phyloP scores from a whole-genome alignment of 2,888 invertebrate genomes.

The Deilephila porcellus region DNA sequence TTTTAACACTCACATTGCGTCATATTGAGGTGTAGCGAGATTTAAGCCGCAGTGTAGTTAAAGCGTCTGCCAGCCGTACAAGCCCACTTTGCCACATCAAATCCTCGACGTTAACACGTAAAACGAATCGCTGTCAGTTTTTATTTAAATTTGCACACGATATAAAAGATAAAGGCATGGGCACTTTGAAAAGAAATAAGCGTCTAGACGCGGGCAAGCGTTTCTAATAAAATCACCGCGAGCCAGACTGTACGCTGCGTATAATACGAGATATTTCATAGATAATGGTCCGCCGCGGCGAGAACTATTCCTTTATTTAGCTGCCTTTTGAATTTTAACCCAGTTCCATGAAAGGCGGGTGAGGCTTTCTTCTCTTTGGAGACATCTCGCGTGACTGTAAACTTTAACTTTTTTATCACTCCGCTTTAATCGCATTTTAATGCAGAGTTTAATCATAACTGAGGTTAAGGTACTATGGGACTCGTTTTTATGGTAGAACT shows the following conservation, averaged over 20 bases:
- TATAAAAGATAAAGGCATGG: constrained; percentile 20
- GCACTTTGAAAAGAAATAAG: constrained; percentile 24
- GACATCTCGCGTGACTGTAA: constrained; percentile 12
- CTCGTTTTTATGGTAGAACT: no score
- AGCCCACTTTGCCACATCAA: constrained; percentile 4
- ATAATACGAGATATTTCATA: constrained; percentile 53
- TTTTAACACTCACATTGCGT: constrained; percentile 2
- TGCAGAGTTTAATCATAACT: not conserved
- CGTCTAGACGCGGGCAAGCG: constrained; percentile 26
- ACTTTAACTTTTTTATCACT: not conserved
- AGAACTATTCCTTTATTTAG: constrained; percentile 42
- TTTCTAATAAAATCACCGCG: constrained; percentile 54
- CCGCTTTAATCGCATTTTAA: not conserved
- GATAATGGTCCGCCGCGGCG: constrained; percentile 40
- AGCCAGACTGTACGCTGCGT: constrained; percentile 43
- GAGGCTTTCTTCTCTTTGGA: constrained; percentile 8
- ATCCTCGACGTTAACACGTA: constrained; percentile 3
- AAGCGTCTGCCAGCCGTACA: not conserved
- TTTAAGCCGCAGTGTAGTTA: constrained; percentile 13
- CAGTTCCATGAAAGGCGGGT: constrained; percentile 33
- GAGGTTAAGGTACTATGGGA: not conserved
- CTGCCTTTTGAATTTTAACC: constrained; percentile 34
- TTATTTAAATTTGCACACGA: constrained; percentile 20
- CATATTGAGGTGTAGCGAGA: constrained; percentile 1
- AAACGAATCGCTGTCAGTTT: constrained; percentile 5